Evolutionary conservation across 2,113 vertebrate genomes (phyloP).

Genomic region (Thermophis baileyi): DNA sequence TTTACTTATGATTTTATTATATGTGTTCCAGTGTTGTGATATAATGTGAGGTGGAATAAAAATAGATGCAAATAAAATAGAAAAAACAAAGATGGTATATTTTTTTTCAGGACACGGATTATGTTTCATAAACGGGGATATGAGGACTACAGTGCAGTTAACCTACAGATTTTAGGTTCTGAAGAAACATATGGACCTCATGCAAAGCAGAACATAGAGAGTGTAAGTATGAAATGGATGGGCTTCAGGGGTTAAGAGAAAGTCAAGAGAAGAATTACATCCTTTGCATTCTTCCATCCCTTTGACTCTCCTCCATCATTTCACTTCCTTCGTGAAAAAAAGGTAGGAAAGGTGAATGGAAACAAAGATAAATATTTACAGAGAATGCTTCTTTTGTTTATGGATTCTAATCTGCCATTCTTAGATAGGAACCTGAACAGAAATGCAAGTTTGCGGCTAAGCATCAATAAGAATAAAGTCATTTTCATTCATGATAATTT

Average conservation of each 20-base stretch:
- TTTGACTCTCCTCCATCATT: not conserved
- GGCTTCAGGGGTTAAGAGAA: not conserved
- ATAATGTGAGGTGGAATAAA: not conserved
- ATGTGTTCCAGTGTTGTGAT: not conserved
- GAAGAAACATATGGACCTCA: constrained; percentile 83
- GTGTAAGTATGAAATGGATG: constrained; percentile 61
- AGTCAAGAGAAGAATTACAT: not conserved
- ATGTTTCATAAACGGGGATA: constrained; percentile 77
- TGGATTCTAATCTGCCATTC: not conserved
- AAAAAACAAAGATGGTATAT: not conserved
- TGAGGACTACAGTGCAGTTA: constrained; percentile 80
- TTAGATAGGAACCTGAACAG: not conserved
- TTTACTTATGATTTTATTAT: not conserved
- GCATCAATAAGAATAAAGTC: not conserved
- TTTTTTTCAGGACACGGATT: constrained; percentile 70
- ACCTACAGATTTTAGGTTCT: constrained; percentile 81
- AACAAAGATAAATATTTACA: not conserved
- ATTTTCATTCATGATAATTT: not conserved
- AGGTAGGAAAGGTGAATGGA: not conserved
- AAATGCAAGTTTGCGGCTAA: not conserved
- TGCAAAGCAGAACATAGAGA: constrained; percentile 64
- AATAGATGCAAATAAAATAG: not conserved
- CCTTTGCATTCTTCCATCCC: not conserved
- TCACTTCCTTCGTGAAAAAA: not conserved
- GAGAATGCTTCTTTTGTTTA: not conserved